phyloP scores from a whole-genome alignment of 2,113 vertebrate genomes.

The Paraplagusia blochii region DNA sequence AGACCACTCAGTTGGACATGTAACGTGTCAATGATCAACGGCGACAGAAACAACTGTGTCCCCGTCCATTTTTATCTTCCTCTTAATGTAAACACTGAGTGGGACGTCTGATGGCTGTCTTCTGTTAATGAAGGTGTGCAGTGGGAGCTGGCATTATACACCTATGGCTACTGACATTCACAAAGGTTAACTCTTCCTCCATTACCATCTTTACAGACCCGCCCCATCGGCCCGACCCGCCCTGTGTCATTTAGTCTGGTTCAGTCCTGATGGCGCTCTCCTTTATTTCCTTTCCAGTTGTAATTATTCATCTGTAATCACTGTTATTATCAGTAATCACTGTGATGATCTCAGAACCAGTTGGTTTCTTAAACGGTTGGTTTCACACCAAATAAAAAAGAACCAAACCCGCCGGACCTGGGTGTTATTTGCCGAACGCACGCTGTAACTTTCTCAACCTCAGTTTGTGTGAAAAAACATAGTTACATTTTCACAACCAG shows the following conservation, averaged over 20 bases:
- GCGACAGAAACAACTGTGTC: not conserved
- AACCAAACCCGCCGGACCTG: too few relatives aligned
- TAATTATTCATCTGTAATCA: too few relatives aligned
- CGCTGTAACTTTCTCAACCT: too few relatives aligned
- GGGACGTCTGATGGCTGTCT: conserved; percentile 27
- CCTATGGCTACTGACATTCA: conserved; percentile 30
- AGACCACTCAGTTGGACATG: not conserved
- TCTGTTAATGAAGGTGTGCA: conserved; percentile 30
- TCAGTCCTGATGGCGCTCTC: too few relatives aligned
- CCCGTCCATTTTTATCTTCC: conserved; percentile 5
- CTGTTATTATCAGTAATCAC: too few relatives aligned
- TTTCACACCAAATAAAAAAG: too few relatives aligned
- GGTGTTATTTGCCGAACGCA: too few relatives aligned
- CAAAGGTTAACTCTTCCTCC: conserved; percentile 46
- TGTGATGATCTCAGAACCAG: too few relatives aligned
- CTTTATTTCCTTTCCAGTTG: too few relatives aligned
- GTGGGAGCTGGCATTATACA: conserved; percentile 16
- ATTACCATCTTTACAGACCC: conserved; percentile 23
- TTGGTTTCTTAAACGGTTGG: too few relatives aligned
- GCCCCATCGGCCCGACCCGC: conserved; percentile 16
- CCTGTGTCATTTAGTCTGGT: not conserved
- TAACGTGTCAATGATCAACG: not conserved
- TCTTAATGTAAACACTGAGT: conserved; percentile 24
- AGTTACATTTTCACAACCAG: conserved; percentile 22
- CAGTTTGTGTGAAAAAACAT: too few relatives aligned